Conservation (phyloP, 2,113 vertebrate genomes). For the Dunckerocampus dactyliophorus region DNA sequence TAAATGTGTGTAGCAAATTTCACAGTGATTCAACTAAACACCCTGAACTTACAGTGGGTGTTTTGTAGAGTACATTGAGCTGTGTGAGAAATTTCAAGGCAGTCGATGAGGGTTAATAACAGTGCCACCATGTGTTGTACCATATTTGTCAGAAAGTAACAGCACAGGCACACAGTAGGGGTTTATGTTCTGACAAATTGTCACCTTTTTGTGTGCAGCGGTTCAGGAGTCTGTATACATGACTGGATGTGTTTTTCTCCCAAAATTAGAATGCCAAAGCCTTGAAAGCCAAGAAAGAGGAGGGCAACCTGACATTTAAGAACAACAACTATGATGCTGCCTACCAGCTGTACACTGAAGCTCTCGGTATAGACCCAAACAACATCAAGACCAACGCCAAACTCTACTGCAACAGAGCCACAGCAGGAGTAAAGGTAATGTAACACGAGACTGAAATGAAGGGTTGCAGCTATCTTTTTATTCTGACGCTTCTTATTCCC, state of each 20-base stretch:
- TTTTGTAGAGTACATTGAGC: no score
- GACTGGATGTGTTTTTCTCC: slow-evolving; percentile 3
- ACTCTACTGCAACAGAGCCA: slow-evolving; percentile 94
- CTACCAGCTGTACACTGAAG: slow-evolving; percentile 89
- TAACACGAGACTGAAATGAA: neutral
- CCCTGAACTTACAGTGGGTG: no score
- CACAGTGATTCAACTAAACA: no score
- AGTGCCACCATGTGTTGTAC: no score
- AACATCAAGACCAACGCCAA: slow-evolving; percentile 99
- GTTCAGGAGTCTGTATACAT: no score
- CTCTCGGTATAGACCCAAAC: slow-evolving; percentile 91
- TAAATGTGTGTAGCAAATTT: no score
- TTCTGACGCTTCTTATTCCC: neutral
- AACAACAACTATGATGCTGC: slow-evolving; percentile 85
- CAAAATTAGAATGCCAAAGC: slow-evolving; percentile 88
- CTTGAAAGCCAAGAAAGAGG: slow-evolving; percentile 94
- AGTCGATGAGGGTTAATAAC: no score
- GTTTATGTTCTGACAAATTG: no score
- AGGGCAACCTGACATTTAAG: slow-evolving; percentile 92
- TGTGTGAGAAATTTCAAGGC: no score
- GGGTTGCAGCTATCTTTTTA: neutral
- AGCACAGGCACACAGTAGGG: no score
- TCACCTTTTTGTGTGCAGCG: no score
- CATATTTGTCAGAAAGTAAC: no score
- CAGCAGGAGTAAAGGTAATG: slow-evolving; percentile 89